These are phyloP conservation scores for Tylochromis polylepis DNA, from an alignment of 2,113 vertebrate genomes.

Conservation along the genomic window DNA sequence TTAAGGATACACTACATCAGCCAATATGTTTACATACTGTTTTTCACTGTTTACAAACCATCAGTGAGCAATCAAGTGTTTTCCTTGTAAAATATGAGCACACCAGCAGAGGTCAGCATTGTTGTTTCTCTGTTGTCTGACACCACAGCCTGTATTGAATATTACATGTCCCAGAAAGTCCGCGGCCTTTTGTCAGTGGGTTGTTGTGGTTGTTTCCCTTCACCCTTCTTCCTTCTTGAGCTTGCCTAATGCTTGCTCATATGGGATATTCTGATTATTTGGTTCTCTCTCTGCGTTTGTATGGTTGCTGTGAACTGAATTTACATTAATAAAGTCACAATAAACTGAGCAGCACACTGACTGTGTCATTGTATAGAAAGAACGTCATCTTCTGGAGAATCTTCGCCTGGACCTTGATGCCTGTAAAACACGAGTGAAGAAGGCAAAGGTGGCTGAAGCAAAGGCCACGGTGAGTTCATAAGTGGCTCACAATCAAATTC, in stretches of 20 bases:
- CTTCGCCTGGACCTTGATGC: conserved; percentile 89
- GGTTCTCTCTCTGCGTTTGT: background rate
- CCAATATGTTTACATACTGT: background rate
- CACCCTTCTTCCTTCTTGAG: background rate
- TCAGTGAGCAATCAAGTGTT: background rate
- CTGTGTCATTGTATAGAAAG: conserved; percentile 73
- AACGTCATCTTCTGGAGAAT: conserved; percentile 88
- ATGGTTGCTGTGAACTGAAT: background rate
- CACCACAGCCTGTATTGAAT: background rate
- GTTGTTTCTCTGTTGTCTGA: background rate
- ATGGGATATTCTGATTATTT: background rate
- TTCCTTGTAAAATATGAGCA: background rate
- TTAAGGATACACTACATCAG: background rate
- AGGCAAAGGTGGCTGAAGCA: conserved; percentile 89
- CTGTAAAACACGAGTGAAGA: conserved; percentile 90
- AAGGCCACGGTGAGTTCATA: conserved; percentile 82
- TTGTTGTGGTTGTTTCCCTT: background rate
- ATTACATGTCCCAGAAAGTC: background rate
- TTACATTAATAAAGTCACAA: background rate
- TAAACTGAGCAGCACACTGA: background rate
- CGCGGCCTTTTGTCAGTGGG: background rate
- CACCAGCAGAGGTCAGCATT: background rate
- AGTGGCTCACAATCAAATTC: background rate
- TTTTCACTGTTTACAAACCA: background rate
- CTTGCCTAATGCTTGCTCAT: background rate